Base-by-base conservation (phyloP, 2,888 invertebrate species). In the Lasioglossum calceatum region DNA sequence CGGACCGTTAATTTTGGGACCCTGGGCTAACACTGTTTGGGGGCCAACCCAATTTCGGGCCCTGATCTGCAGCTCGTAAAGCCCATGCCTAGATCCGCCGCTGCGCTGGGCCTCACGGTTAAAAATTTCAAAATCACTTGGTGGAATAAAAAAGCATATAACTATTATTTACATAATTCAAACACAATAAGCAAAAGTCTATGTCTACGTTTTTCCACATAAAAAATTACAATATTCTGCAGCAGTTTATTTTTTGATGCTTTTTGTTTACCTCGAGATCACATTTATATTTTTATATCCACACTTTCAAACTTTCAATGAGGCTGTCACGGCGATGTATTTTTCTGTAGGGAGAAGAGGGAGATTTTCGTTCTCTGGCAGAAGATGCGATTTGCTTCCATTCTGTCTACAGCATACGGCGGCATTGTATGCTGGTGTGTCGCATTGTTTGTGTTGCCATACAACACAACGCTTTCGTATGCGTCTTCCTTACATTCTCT, bases 291-390 rank as follows among this genome's bases (percentile, higher is more conserved):
- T 36, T 39, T n/a, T 36, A 61, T 75, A 85, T 58, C 50, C 71
- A 50, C 78, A 84, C 44, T 75, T 85, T 36, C 32, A 12, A 85
- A 85, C 50, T 84, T 79, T 44, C 78, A 19, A 79, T 79, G 70
- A 71, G 83, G 78, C 58, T 78, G 74, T 36, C 71, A 58, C 16
- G 39, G 61, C 44, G 75, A 84, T 50, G 75, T 61, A 79, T 84
- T 78, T 36, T 8, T 36, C 32, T 39, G 75, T 78, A 61, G 61
- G 84, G 27, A 10, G 10, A 27, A n/a, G 12, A 61, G 61, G 27
- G 61, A 8, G 12, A 27, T 61, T 61, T 61, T 61, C 61, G 23
- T 61, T 61, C 61, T 27, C 61, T 27, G 10, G 27, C 27, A 10
- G 61, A 61, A 61, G 12, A 61, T 61, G 61, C 61, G 61, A 61